These are phyloP conservation scores for Arctopsyche grandis DNA, from an alignment of 1,140 invertebrate species.

Conservation along the genomic window DNA sequence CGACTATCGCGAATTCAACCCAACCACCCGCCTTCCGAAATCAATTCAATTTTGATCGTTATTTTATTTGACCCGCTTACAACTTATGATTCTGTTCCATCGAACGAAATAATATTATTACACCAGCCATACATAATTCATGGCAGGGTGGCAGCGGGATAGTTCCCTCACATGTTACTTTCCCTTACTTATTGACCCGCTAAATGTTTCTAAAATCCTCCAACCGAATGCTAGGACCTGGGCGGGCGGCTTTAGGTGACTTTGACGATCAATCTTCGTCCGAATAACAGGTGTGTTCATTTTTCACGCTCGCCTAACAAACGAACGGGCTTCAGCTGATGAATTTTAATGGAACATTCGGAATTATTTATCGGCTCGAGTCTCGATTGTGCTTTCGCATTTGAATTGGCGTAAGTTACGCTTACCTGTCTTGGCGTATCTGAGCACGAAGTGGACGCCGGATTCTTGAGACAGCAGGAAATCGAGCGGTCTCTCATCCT, in stretches of 20 bases:
- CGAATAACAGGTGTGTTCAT: conserved; percentile 47
- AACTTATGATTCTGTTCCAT: not conserved
- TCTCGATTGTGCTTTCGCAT: no score
- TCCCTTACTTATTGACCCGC: conserved; percentile 41
- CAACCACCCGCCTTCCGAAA: no score
- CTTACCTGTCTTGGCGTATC: conserved; percentile 52
- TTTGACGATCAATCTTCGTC: conserved; percentile 47
- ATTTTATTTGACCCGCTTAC: no score
- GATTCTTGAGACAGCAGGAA: conserved; percentile 48
- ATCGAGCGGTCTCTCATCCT: conserved; percentile 52
- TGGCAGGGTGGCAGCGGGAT: not conserved
- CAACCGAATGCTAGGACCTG: not conserved
- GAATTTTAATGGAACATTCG: conserved; percentile 40
- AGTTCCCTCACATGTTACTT: not conserved
- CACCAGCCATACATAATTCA: not conserved
- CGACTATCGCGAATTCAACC: no score
- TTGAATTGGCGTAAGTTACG: conserved; percentile 8
- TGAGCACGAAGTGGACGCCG: conserved; percentile 50
- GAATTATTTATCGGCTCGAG: no score
- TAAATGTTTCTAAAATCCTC: conserved; percentile 33
- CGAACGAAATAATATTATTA: conserved; percentile 22
- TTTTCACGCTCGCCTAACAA: conserved; percentile 41
- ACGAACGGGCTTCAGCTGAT: conserved; percentile 23
- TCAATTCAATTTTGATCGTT: no score
- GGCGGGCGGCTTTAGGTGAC: not conserved